phyloP scores from a whole-genome alignment of 23 tunicate species.

The Aplidium turbinatum region DNA sequence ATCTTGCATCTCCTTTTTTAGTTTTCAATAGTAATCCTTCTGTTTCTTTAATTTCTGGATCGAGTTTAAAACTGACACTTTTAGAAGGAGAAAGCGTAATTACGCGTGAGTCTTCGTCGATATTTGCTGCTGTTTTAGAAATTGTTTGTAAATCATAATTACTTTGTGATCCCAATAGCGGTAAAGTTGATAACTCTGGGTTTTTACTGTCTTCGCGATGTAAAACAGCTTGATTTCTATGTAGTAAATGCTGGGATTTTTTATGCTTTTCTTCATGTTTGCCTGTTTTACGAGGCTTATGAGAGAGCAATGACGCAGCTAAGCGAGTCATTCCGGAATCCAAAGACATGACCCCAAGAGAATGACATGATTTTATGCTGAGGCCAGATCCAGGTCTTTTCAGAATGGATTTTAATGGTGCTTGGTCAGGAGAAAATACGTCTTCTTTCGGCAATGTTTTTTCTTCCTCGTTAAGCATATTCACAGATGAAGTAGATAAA shows the following conservation, averaged over 20 bases:
- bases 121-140: background rate
- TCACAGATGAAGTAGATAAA: background rate
- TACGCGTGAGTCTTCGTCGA: background rate
- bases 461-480: background rate
- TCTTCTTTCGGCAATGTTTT: background rate
- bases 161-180: too few species aligned
- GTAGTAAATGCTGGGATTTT: too few species aligned
- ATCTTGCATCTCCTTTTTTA: conserved; percentile 43
- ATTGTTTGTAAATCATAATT: too few species aligned
- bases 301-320: conserved; percentile 38
- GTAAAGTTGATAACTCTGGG: too few species aligned
- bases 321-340: conserved; percentile 66
- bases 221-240: too few species aligned
- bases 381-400: conserved; percentile 58
- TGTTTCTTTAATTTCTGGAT: conserved; percentile 41
- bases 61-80: conserved; percentile 65
- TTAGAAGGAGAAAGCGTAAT: conserved; percentile 30
- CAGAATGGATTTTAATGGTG: conserved; percentile 42
- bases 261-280: too few species aligned
- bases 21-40: background rate
- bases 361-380: conserved; percentile 43
- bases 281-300: too few species aligned
- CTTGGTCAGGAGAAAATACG: background rate
- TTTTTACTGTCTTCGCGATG: too few species aligned
- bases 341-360: conserved; percentile 55